Evolutionary conservation across 2,113 vertebrate species (phyloP).

Genomic region (Narcine bancroftii): DNA sequence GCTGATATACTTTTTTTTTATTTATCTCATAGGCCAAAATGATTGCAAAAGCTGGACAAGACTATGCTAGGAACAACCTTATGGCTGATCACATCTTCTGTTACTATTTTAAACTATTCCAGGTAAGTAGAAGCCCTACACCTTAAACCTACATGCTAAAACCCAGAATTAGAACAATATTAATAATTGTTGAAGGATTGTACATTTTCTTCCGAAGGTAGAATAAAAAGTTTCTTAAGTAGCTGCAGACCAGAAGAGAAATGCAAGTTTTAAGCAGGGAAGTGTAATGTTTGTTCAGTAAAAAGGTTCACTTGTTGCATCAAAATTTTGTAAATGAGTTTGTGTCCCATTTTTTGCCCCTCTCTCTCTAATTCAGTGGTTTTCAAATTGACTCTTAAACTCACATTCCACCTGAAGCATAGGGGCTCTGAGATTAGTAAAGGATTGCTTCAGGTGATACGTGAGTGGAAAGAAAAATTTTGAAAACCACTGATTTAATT

Average conservation of each 20-base stretch:
- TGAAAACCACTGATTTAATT: too few relatives aligned
- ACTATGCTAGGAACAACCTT: conserved; percentile 81
- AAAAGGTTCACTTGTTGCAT: background rate
- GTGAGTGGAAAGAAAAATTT: too few relatives aligned
- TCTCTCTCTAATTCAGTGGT: too few relatives aligned
- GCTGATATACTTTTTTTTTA: background rate
- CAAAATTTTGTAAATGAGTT: background rate
- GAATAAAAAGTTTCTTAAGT: background rate
- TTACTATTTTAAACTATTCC: conserved; percentile 88
- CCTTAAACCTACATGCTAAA: background rate
- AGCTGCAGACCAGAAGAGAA: background rate
- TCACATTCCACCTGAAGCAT: too few relatives aligned
- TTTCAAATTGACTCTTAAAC: too few relatives aligned
- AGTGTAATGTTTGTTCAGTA: background rate
- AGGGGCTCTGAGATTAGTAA: too few relatives aligned
- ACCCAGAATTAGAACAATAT: background rate
- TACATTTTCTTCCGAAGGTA: background rate
- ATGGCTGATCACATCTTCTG: conserved; percentile 89
- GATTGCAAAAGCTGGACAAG: conserved; percentile 79
- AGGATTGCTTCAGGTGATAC: too few relatives aligned
- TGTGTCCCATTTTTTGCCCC: background rate
- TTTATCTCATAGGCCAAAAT: conserved; percentile 64
- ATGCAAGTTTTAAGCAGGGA: background rate
- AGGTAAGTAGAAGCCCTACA: conserved; percentile 60
- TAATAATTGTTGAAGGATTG: background rate